phyloP scores from a whole-genome alignment of 2,113 vertebrate genomes.

The Sus scrofa region DNA sequence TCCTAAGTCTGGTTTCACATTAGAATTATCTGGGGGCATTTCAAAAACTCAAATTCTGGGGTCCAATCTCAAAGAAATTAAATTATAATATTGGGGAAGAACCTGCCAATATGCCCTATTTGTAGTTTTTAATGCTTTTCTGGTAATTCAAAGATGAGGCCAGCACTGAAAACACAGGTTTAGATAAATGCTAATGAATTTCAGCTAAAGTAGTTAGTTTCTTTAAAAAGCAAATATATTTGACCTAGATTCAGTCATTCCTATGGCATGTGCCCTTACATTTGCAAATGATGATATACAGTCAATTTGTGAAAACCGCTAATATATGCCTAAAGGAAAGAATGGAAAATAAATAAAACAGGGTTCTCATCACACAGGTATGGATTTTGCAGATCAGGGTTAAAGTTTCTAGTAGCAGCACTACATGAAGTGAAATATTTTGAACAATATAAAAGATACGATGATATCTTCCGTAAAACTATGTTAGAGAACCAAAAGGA shows the following conservation, averaged over 20 bases:
- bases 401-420: conserved; percentile 12
- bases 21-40: neutral
- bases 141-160: neutral
- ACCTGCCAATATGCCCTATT: neutral
- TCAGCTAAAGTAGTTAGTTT: conserved; percentile 20
- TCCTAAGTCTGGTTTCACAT: neutral
- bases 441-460: neutral
- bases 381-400: conserved; percentile 13
- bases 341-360: conserved; percentile 53
- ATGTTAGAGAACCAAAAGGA: neutral
- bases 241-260: conserved; percentile 50
- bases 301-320: conserved; percentile 51
- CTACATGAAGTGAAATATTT: neutral
- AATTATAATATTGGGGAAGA: neutral
- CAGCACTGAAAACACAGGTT: neutral
- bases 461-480: neutral
- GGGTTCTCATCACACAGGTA: neutral
- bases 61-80: neutral
- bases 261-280: neutral
- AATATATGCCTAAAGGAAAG: conserved; percentile 40
- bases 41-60: conserved; percentile 7
- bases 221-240: conserved; percentile 44
- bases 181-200: conserved; percentile 36
- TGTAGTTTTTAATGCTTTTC: neutral
- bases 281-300: conserved; percentile 2